phyloP scores from a whole-genome alignment of 2,797 vertebrate species.

The Nannoperca australis region DNA sequence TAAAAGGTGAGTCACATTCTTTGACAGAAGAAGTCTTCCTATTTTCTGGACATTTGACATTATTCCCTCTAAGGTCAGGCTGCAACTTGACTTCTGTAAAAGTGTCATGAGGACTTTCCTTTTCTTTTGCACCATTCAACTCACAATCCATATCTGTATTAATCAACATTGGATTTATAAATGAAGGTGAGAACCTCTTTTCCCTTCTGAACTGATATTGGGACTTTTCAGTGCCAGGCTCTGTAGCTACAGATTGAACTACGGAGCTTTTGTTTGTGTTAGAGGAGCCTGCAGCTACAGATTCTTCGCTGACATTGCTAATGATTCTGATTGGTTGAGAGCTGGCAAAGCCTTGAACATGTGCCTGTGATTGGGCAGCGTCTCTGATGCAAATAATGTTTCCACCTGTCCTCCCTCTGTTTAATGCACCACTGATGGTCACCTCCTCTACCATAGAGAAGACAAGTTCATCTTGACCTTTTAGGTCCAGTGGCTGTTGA shows the following conservation, averaged over 20 bases:
- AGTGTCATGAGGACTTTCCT: slow-evolving; percentile 79
- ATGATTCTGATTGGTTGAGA: slow-evolving; percentile 95
- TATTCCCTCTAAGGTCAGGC: slow-evolving; percentile 78
- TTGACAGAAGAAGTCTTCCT: slow-evolving; percentile 66
- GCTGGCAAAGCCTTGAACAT: slow-evolving; percentile 82
- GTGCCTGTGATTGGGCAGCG: slow-evolving; percentile 82
- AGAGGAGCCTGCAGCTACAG: slow-evolving; percentile 70
- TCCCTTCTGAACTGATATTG: slow-evolving; percentile 82
- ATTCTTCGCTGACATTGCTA: slow-evolving; percentile 92
- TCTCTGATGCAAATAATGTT: slow-evolving; percentile 95
- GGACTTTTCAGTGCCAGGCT: slow-evolving; percentile 82
- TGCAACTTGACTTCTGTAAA: slow-evolving; percentile 80
- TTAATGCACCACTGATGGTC: slow-evolving; percentile 90
- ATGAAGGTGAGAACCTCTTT: slow-evolving; percentile 83
- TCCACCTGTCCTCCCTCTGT: slow-evolving; percentile 86
- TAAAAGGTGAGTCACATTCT: slow-evolving; percentile 6
- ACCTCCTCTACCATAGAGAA: slow-evolving; percentile 97
- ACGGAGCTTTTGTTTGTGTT: slow-evolving; percentile 10
- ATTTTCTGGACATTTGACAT: slow-evolving; percentile 68
- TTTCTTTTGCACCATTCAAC: slow-evolving; percentile 81
- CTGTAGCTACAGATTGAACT: slow-evolving; percentile 72
- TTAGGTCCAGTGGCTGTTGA: slow-evolving; percentile 94
- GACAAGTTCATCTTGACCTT: slow-evolving; percentile 96
- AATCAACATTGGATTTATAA: slow-evolving; percentile 92
- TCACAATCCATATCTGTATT: slow-evolving; percentile 86